Evolutionary conservation across 2,888 invertebrate species (phyloP), one percentile per base, ranked within the genome.

Genomic region (Chloroclysta siterata): DNA sequence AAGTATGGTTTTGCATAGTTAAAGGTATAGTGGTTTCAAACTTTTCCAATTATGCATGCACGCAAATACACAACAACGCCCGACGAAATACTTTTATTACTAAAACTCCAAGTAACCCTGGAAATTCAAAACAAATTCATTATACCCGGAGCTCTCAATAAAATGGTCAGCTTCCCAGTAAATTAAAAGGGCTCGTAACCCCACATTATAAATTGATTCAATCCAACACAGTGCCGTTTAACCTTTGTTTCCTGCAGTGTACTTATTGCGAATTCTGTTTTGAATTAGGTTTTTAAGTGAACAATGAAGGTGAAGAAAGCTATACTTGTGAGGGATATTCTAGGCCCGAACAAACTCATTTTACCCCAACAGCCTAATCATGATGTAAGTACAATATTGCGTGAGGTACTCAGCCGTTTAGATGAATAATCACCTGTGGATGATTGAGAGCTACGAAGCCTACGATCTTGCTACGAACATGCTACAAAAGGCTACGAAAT

Each of bases 311-410:
- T 48, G 51, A 65, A 61, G 41, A 53, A 56, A 46, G 39, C 56
- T 4, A 47, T 58, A 39, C 39, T 51, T 36, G 22, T 50, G n/a
- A 63, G 53, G 14, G 36, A 57, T 57, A 48, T 53, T 47, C 14
- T 71, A 44, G 55, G 48, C 3, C 60, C 68, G 11, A 78, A 68
- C 53, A 69, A 75, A 3, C 60, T 81, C 10, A 70, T 80, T 44
- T 65, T 81, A 13, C 82, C 82, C 0, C 54, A 78, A 44, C 81
- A 83, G 56, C 83, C 84, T 2, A 73, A 73, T 66, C 75, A 81
- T 55, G 82, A 85, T 68, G 85, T 85, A 71, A 84, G 83, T 79
- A 63, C 13, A 55, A 15, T 14, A 41, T 53, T n/a, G 53, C 51
- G 44, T 51, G 41, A 44, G 17, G 55, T 39, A 47, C 28, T 7